A percentile compares a stretch with the other conserved stretches of the same genome.
These are phyloP conservation scores for Maniola jurtina DNA, from an alignment of 1,140 invertebrate species.

Conservation along the genomic window DNA sequence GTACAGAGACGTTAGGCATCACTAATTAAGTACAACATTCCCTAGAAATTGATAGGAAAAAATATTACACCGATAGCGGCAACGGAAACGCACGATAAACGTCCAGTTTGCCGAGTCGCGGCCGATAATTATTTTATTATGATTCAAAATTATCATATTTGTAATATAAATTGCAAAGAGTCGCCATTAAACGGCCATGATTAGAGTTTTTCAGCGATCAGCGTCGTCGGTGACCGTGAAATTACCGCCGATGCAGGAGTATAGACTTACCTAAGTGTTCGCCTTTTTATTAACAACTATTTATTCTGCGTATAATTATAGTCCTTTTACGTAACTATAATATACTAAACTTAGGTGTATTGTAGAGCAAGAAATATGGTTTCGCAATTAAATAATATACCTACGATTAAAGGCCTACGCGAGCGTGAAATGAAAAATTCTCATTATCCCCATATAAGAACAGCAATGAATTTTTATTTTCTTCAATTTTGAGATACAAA, in stretches of 20 bases:
- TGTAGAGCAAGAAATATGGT: constrained; percentile 22
- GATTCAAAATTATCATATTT: constrained; percentile 64
- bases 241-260: constrained; percentile 50
- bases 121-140: constrained; percentile 56
- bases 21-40: constrained; percentile 52
- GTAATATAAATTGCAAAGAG: constrained; percentile 52
- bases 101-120: constrained; percentile 43
- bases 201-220: constrained; percentile 59
- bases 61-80: constrained; percentile 42
- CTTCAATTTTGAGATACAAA: background rate
- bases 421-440: constrained; percentile 58
- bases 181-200: constrained; percentile 50
- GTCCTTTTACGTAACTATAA: too few relatives aligned
- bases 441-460: constrained; percentile 12
- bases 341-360: constrained; percentile 24
- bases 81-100: constrained; percentile 66
- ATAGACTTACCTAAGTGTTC: too few relatives aligned
- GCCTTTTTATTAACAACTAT: constrained; percentile 36
- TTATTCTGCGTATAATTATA: constrained; percentile 37
- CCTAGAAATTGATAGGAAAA: constrained; percentile 57
- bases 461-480: background rate
- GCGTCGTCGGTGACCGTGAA: constrained; percentile 53
- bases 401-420: constrained; percentile 52
- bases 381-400: constrained; percentile 44
- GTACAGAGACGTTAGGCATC: constrained; percentile 35